Conservation (phyloP, 2,888 invertebrate genomes). For the Bombylius major region DNA sequence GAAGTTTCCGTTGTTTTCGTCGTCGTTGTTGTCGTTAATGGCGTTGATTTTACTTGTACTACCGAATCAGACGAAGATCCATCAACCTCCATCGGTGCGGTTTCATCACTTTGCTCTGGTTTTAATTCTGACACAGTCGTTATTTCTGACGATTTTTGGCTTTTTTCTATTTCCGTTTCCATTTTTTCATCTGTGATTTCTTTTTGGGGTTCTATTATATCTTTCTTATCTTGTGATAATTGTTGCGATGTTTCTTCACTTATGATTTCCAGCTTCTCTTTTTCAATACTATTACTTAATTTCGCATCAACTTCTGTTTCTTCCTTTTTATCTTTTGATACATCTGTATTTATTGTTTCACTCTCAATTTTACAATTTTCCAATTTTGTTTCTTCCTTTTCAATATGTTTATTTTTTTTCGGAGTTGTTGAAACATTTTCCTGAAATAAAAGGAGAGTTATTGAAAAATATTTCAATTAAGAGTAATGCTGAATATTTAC, state of each 20-base stretch:
- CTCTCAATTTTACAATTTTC: not conserved
- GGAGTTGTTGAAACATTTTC: not conserved
- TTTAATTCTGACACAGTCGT: not conserved
- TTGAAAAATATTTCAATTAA: not conserved
- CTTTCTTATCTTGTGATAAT: not conserved
- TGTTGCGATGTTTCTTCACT: not conserved
- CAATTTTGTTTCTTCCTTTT: constrained; percentile 7
- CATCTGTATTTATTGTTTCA: not conserved
- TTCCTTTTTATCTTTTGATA: constrained; percentile 9
- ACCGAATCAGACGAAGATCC: not conserved
- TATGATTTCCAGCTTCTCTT: not conserved
- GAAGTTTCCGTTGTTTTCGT: not conserved
- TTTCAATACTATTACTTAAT: not conserved
- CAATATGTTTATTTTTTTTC: constrained; percentile 1
- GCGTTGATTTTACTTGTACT: not conserved
- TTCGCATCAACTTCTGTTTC: constrained; percentile 2
- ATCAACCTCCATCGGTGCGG: constrained; percentile 34
- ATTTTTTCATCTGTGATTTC: not conserved
- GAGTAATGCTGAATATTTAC: not conserved
- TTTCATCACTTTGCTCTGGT: not conserved
- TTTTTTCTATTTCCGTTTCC: not conserved
- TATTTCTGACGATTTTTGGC: not conserved
- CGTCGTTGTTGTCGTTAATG: not conserved
- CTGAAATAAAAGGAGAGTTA: not conserved
- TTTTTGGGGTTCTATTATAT: not conserved